Evolutionary conservation across 2,113 vertebrate species (phyloP).

Genomic region (Circaetus gallicus): DNA sequence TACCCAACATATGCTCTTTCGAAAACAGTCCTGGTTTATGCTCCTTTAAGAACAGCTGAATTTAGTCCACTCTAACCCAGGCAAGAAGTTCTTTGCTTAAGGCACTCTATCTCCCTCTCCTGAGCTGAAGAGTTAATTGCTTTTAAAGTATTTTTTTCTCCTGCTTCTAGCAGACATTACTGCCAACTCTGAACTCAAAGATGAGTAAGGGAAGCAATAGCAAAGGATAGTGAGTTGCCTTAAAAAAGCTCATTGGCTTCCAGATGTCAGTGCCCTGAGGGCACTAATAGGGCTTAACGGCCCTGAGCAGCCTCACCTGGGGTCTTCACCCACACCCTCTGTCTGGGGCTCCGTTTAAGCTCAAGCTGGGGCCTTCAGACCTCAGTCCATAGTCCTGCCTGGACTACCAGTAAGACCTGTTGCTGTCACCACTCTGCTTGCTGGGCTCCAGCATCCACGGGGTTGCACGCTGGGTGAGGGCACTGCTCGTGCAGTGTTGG

Average conservation of each 20-base stretch:
- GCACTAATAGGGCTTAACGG: accelerated
- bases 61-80: neutral
- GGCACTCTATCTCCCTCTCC: neutral
- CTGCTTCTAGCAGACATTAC: neutral
- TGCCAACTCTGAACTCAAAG: neutral
- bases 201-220: neutral
- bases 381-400: neutral
- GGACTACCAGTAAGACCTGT: too few relatives aligned
- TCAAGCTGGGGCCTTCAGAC: neutral
- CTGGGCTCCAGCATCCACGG: neutral
- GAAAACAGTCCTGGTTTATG: neutral
- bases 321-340: neutral
- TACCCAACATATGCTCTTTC: neutral
- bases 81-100: neutral
- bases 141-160: neutral
- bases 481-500: accelerated
- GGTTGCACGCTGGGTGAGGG: neutral
- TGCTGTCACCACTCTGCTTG: neutral
- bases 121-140: neutral
- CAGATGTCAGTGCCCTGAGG: neutral
- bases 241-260: neutral
- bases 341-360: neutral
- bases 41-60: neutral
- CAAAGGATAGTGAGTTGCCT: neutral
- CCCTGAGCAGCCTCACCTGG: neutral